These are phyloP conservation scores for Hycleus phaleratus DNA, from an alignment of 1,140 invertebrate genomes.

Conservation along the genomic window DNA sequence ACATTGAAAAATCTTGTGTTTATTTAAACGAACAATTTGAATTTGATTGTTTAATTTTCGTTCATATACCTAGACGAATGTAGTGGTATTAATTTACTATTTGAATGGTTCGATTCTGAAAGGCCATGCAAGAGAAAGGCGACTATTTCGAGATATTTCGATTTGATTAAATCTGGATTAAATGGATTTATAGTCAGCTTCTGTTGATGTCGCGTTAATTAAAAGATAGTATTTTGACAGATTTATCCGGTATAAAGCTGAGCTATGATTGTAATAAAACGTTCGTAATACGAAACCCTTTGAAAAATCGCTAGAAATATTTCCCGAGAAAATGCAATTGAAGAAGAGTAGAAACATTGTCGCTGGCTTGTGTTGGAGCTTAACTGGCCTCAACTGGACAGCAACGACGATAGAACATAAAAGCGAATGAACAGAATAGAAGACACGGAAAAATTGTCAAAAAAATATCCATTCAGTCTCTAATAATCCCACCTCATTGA, in stretches of 20 bases:
- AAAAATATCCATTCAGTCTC: no score
- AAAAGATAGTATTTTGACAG: slow-evolving; percentile 14
- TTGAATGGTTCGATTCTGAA: slow-evolving; percentile 5
- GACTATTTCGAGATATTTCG: slow-evolving; percentile 1
- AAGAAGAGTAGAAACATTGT: not conserved
- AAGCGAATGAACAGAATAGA: slow-evolving; percentile 1
- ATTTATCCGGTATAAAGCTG: slow-evolving; percentile 6
- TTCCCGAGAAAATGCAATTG: slow-evolving; percentile 7
- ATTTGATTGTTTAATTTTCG: no score
- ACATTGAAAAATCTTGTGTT: not conserved
- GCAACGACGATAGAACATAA: slow-evolving; percentile 1
- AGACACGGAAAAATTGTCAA: slow-evolving; percentile 4
- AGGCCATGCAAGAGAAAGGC: not conserved
- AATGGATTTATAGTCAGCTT: slow-evolving; percentile 6
- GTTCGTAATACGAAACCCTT: slow-evolving; percentile 8
- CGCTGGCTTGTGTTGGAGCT: not conserved
- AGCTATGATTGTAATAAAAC: slow-evolving; percentile 11
- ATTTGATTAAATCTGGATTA: slow-evolving; percentile 11
- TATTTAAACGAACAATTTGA: not conserved
- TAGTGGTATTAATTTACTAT: not conserved
- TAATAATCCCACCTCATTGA: slow-evolving; percentile 10
- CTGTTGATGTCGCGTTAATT: slow-evolving; percentile 12
- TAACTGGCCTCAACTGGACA: slow-evolving; percentile 4
- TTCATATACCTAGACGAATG: no score
- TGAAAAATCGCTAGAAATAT: slow-evolving; percentile 10